Conservation (phyloP, 2,888 invertebrate genomes). For the Papilio protenor region DNA sequence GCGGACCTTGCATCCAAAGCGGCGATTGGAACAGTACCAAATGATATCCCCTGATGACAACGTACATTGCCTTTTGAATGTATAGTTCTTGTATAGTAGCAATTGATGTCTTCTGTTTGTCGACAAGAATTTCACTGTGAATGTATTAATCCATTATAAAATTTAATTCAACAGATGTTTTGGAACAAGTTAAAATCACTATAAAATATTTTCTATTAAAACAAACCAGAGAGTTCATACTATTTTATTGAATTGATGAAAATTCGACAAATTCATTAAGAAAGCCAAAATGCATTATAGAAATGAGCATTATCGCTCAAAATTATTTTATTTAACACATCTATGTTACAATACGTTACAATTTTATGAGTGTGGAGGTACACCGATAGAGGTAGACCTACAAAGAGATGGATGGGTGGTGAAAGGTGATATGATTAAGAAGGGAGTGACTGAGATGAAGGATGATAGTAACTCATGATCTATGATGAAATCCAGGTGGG, state of each 20-base stretch:
- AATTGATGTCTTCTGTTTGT: slow-evolving; percentile 52
- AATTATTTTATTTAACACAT: background rate
- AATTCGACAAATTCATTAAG: background rate
- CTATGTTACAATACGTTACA: too few relatives aligned
- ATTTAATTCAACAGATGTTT: background rate
- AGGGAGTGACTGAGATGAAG: too few relatives aligned
- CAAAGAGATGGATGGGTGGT: too few relatives aligned
- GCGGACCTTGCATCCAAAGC: slow-evolving; percentile 39
- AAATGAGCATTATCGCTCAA: background rate
- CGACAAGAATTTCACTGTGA: slow-evolving; percentile 48
- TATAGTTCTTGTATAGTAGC: slow-evolving; percentile 50
- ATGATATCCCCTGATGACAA: slow-evolving; percentile 37
- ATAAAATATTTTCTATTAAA: background rate
- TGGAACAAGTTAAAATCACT: background rate
- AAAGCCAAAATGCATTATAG: background rate
- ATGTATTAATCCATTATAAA: background rate
- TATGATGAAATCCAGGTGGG: too few relatives aligned
- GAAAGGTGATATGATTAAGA: too few relatives aligned
- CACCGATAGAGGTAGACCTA: too few relatives aligned
- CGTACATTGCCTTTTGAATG: slow-evolving; percentile 48
- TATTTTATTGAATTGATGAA: background rate
- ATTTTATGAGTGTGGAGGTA: too few relatives aligned
- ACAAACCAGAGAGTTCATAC: background rate
- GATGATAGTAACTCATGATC: too few relatives aligned
- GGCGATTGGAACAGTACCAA: slow-evolving; percentile 44